These are phyloP conservation scores for Bruchidius siliquastri DNA, from an alignment of 2,888 invertebrate species.

Conservation along the genomic window DNA sequence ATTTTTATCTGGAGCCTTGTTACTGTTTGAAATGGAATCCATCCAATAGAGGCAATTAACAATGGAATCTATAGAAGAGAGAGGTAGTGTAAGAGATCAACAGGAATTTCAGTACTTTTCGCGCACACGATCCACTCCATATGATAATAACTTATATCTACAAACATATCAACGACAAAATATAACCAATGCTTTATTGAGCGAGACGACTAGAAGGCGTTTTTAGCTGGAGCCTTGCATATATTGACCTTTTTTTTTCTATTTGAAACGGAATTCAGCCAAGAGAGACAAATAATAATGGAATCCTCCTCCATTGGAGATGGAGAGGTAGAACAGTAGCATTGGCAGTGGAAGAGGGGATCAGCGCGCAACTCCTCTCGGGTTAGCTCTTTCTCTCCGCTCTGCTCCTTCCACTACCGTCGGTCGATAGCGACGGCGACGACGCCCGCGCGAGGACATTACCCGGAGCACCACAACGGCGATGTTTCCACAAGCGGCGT, in stretches of 20 bases:
- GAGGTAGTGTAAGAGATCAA: no score
- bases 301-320: background rate
- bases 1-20: no score
- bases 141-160: no score
- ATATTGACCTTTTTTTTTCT: background rate
- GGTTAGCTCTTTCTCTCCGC: background rate
- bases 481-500: background rate
- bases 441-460: constrained; percentile 28
- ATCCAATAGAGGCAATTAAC: no score
- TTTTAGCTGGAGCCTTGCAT: background rate
- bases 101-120: no score
- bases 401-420: background rate
- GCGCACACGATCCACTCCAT: no score
- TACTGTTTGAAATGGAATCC: no score
- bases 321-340: background rate
- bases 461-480: constrained; percentile 33
- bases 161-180: no score
- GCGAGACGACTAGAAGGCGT: background rate
- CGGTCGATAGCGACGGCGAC: constrained; percentile 10
- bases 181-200: no score
- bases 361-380: background rate
- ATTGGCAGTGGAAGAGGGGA: background rate
- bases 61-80: no score
- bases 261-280: background rate
- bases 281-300: background rate